These are phyloP conservation scores for Ictidomys tridecemlineatus DNA, from an alignment of 2,113 vertebrate species.

Conservation along the genomic window DNA sequence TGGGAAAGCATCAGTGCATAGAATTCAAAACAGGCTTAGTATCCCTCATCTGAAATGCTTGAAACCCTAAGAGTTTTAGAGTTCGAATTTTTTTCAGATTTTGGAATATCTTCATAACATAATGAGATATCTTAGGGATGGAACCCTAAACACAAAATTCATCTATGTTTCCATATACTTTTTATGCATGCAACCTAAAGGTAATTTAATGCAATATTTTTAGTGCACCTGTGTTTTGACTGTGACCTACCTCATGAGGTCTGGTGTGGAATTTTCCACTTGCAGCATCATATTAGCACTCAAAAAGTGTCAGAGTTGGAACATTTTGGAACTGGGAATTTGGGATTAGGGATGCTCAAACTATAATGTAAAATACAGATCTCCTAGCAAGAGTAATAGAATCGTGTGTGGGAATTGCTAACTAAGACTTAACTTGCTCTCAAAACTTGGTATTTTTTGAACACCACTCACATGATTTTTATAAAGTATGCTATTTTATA, in stretches of 20 bases:
- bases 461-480: neutral
- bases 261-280: neutral
- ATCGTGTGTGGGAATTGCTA: neutral
- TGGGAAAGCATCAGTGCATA: neutral
- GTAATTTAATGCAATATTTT: neutral
- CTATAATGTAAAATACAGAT: neutral
- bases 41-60: neutral
- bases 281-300: neutral
- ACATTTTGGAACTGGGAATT: neutral
- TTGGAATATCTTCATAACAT: neutral
- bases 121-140: neutral
- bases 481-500: neutral
- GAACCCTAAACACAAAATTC: neutral
- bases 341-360: neutral
- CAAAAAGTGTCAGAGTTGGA: neutral
- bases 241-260: neutral
- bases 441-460: neutral
- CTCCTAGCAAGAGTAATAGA: neutral
- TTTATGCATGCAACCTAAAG: neutral
- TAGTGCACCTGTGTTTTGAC: neutral
- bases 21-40: neutral
- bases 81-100: neutral
- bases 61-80: neutral
- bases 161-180: too few relatives aligned
- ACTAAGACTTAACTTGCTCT: constrained; percentile 7